Base-by-base conservation (phyloP, 2,888 invertebrate species). In the Esperia sulphurella region DNA sequence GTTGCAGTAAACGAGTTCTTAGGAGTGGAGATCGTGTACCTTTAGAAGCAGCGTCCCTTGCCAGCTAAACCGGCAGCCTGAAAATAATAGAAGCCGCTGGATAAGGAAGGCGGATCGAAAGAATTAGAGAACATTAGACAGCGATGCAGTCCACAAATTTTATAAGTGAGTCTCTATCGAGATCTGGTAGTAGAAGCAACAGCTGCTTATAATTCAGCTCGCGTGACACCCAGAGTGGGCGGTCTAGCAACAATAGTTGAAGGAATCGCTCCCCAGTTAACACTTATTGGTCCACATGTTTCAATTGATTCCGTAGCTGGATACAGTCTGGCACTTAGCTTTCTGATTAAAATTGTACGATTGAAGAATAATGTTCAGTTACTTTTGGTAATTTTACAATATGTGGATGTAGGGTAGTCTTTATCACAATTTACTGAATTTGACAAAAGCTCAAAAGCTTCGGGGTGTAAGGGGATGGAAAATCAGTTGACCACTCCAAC, bases 201-300 rank as follows among this genome's bases (percentile, higher is more conserved):
- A 46, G 54, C 68, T 72, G 65, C 64, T 86, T 84, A 63, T 63
- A 51, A 85, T 86, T 83, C 85, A 58, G 62, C 43, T 48, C 71
- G 61, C 76, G 78, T 65, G 60, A 53, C 63, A 53, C 52, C 53
- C 68, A 56, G 71, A 80, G 81, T 78, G 80, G 78, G 75, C 68
- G 73, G 70, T 64, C 65, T 65, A 62, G 70, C 75, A 72, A 75
- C 79, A 77, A 79, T 75, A 65, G 75, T 63, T 60, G 69, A 75
- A 77, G 75, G 71, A 76, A 82, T 78, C 69, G 76, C 65, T 63
- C 71, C 68, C 74, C 72, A 65, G 78, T 83, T 82, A 79, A 79
- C 81, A 82, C 79, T 80, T 81, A 83, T 82, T 77, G 81, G 76
- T 73, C 75, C 72, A 76, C 73, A 79, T 77, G 82, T 78, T 80